Evolutionary conservation across 2,888 invertebrate genomes (phyloP), one percentile per base, ranked within the genome.

Genomic region (Scaptomyza tumidula): DNA sequence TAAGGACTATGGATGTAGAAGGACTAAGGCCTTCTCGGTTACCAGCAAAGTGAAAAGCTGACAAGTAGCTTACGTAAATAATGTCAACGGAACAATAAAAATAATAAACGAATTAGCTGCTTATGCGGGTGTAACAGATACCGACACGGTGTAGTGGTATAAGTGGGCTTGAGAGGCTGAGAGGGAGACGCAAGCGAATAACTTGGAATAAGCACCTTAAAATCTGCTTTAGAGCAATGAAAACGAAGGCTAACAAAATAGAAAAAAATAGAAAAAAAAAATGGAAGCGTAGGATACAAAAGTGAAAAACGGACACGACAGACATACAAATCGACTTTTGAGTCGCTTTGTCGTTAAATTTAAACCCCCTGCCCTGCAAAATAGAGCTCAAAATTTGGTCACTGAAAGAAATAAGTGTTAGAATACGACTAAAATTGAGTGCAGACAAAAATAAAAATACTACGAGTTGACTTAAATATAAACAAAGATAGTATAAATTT

Each of bases 41-140:
- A 41, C 16, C 66, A 50, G 58, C 67, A 73, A 81, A 86, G 87
- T 87, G 86, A 82, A 87, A 87, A 86, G 84, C 83, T 88, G 83
- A 83, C 83, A 88, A 83, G 83, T 88, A 88, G 83, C 83, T 83
- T 88, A 88, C 84, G 88, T 87, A 89, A 85, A 85, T 89, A 85
- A 89, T 89, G 89, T 87, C 85, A 88, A 74, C 88, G 85, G 77
- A 85, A 85, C 85, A 85, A 85, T 89, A 89, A 89, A 89, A 88
- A 87, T 87, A 85, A 85, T 89, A 89, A 85, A 88, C 85, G 85
- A 85, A 85, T 85, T 85, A 85, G 88, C 89, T 85, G 88, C 80
- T 85, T 79, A 81, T 86, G 63, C 63, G 50, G 59, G 24, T 33
- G 57, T 64, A 43, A 49, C 39, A 49, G 46, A 66, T 44, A 46